Conservation (phyloP, 2,888 invertebrate genomes). For the Hoplodrina blanda region DNA sequence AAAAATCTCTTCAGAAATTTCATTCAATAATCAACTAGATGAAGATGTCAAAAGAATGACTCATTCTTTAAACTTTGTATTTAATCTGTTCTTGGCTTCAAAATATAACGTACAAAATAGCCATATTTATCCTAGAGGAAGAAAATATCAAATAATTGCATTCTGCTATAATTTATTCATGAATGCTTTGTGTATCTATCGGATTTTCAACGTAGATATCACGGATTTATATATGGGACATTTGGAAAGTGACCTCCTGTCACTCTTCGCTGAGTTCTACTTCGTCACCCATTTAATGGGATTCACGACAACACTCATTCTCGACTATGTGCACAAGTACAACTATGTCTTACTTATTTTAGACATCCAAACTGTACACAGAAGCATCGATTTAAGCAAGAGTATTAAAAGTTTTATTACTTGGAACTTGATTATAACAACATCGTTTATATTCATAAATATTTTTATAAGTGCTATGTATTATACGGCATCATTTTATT, state of each 20-base stretch:
- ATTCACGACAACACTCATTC: slow-evolving; percentile 14
- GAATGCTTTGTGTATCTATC: slow-evolving; percentile 19
- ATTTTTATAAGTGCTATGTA: slow-evolving; percentile 18
- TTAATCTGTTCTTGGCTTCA: slow-evolving; percentile 16
- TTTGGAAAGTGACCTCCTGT: slow-evolving; percentile 15
- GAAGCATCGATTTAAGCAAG: neutral
- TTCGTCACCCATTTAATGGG: slow-evolving; percentile 3
- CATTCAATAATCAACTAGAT: neutral
- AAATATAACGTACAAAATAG: slow-evolving; percentile 11
- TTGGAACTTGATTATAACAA: slow-evolving; percentile 23
- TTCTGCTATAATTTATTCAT: neutral
- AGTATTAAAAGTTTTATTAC: slow-evolving; percentile 16
- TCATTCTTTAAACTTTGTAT: slow-evolving; percentile 7
- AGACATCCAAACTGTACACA: slow-evolving; percentile 13
- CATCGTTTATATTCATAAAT: slow-evolving; percentile 16
- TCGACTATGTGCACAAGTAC: slow-evolving; percentile 19
- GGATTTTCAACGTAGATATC: neutral
- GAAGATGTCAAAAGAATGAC: slow-evolving; percentile 16
- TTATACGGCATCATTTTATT: slow-evolving; percentile 8
- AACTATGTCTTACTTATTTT: slow-evolving; percentile 29
- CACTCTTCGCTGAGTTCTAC: slow-evolving; percentile 15
- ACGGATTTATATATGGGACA: neutral
- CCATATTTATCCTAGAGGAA: slow-evolving; percentile 18
- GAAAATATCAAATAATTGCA: slow-evolving; percentile 6
- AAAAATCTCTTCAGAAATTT: neutral